Conservation (phyloP, 1,140 invertebrate genomes). For the Drosophila ananassae region DNA sequence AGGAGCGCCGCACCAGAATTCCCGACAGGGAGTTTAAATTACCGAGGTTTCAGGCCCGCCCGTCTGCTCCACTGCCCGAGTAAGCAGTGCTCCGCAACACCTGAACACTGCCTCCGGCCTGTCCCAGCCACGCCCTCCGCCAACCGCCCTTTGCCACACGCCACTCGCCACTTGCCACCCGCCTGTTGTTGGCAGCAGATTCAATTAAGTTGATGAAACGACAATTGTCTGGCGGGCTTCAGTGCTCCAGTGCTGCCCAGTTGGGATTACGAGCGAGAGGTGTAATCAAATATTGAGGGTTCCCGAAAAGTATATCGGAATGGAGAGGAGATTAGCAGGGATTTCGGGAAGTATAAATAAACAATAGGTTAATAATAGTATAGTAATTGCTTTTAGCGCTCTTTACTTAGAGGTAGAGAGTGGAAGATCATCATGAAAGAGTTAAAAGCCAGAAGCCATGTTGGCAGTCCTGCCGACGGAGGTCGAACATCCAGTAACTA, state of each 20-base stretch:
- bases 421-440: no score
- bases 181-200: slow-evolving; percentile 46
- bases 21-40: slow-evolving; percentile 57
- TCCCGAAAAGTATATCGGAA: neutral
- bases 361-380: no score
- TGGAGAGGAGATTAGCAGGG: neutral
- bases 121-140: neutral
- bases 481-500: neutral
- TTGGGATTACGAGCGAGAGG: neutral
- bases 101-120: slow-evolving; percentile 10
- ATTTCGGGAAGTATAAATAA: neutral
- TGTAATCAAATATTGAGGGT: neutral
- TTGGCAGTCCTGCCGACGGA: slow-evolving; percentile 3
- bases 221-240: slow-evolving; percentile 56
- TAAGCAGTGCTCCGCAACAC: slow-evolving; percentile 34
- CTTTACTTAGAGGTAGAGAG: no score
- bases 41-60: slow-evolving; percentile 29
- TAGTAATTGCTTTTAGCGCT: no score
- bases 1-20: slow-evolving; percentile 30
- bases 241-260: slow-evolving; percentile 1
- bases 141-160: no score
- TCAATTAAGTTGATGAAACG: slow-evolving; percentile 80
- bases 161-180: neutral
- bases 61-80: slow-evolving; percentile 21
- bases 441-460: no score